Base-by-base conservation (phyloP, 2,113 vertebrate genomes). In the Hoplias malabaricus region DNA sequence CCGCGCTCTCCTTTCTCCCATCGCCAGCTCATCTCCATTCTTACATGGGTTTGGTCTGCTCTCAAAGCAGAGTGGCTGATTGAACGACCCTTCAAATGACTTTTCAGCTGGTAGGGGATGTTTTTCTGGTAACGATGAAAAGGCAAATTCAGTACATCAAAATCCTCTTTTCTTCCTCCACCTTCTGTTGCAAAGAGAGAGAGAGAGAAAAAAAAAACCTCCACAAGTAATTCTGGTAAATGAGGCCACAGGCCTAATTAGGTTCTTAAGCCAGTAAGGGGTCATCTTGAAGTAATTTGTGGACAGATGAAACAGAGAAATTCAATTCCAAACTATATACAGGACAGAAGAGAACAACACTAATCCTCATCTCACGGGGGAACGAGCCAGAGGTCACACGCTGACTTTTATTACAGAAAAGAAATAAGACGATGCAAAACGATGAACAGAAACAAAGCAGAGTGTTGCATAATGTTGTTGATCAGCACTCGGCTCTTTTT, bases 221-320 rank as follows among this genome's bases (percentile, higher is more conserved):
- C 77, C 73, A 77, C 78, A 80, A 79, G 75, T 65, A 65, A 74
- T 86, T 84, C 84, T 84, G 82, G 84, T 81, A 86, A 86, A 82
- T 80, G 75, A 80, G 72, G 78, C 80, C 80, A 56, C 80, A 73
- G 73, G 63, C 70, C 73, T 84, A 79, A 84, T 84, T 82, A 84
- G 69, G 75, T 80, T 79, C 80, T 70, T 78, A 46, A 78, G 75
- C 74, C 73, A 77, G 70, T 77, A 76, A 40, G 12, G 56, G 75
- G 76, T 86, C 82, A 86, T 86, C 82, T 86, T 86, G 84, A 86
- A 86, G 83, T 82, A 82, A 86, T 86, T 86, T 82, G 84, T 77
- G 69, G 78, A 81, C 25, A 77, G 72, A 78, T 66, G 59, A 72
- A 69, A 68, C 66, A 54, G 33, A 70, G 29, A 66, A 61, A 53